Conservation (phyloP, 1,140 invertebrate species). For the Danaus melanippus region DNA sequence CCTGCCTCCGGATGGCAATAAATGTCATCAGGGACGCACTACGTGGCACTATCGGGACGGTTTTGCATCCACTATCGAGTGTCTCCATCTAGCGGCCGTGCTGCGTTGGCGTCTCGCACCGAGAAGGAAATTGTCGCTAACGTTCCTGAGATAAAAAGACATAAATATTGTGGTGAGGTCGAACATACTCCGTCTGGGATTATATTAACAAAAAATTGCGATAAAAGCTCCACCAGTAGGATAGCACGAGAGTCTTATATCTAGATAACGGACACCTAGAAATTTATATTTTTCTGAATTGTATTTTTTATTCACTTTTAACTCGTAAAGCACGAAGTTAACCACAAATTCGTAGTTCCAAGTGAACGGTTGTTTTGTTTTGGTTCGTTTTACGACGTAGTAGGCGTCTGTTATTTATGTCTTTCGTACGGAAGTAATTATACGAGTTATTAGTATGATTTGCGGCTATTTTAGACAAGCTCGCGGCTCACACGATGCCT, state of each 20-base stretch:
- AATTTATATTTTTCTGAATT: too few relatives aligned
- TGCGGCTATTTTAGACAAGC: constrained; percentile 8
- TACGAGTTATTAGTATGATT: constrained; percentile 24
- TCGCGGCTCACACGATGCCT: constrained; percentile 8
- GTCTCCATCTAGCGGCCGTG: constrained; percentile 51
- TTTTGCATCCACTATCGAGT: constrained; percentile 52
- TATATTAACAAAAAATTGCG: too few relatives aligned
- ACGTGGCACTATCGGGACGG: constrained; percentile 54
- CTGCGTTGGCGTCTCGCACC: constrained; percentile 25
- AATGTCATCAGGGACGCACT: constrained; percentile 45
- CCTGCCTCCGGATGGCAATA: constrained; percentile 47
- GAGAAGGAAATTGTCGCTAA: neutral
- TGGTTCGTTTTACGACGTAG: constrained; percentile 6
- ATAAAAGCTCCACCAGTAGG: too few relatives aligned
- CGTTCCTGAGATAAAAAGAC: too few relatives aligned
- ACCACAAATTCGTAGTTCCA: too few relatives aligned
- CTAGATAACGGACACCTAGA: too few relatives aligned
- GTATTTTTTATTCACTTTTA: too few relatives aligned
- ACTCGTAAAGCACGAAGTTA: too few relatives aligned
- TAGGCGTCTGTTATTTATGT: constrained; percentile 23
- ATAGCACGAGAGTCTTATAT: too few relatives aligned
- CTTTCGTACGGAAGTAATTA: constrained; percentile 23
- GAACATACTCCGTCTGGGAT: too few relatives aligned
- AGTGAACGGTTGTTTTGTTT: too few relatives aligned
- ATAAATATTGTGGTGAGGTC: too few relatives aligned